A percentile compares a stretch with the other conserved stretches of the same genome.
Evolutionary conservation across 2,113 vertebrate genomes (phyloP).

Genomic region (Labeo catla): DNA sequence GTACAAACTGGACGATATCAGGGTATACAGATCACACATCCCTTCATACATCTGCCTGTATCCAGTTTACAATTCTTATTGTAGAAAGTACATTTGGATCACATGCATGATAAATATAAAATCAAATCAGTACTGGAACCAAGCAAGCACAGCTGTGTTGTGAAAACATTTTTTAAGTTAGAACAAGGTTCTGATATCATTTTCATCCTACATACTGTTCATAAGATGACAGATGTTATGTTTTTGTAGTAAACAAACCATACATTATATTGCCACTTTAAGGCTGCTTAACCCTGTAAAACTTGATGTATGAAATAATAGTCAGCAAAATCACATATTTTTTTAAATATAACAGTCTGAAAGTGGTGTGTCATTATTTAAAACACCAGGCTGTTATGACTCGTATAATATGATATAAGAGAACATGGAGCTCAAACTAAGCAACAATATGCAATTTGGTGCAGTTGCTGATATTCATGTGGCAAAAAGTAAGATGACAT

Average conservation of each 20-base stretch:
- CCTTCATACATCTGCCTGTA: neutral
- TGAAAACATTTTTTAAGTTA: neutral
- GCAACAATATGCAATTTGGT: too few species aligned
- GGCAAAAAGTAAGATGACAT: too few species aligned
- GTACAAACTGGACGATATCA: conserved; percentile 70
- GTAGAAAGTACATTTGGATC: neutral
- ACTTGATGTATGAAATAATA: neutral
- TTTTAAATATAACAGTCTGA: too few species aligned
- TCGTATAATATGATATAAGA: too few species aligned
- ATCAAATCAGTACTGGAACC: neutral
- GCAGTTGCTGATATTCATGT: too few species aligned
- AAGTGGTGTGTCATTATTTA: too few species aligned
- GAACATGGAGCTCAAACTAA: too few species aligned
- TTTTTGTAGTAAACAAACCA: neutral
- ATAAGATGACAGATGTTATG: neutral
- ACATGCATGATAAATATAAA: neutral
- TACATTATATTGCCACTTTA: neutral
- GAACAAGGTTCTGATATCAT: neutral
- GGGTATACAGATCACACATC: conserved; percentile 57
- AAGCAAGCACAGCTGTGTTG: neutral
- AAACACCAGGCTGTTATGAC: too few species aligned
- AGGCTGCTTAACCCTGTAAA: neutral
- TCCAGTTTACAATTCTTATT: neutral
- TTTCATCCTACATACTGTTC: neutral
- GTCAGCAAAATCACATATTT: too few species aligned